phyloP scores from a whole-genome alignment of 2,113 vertebrate species.

The Seriola rivoliana region DNA sequence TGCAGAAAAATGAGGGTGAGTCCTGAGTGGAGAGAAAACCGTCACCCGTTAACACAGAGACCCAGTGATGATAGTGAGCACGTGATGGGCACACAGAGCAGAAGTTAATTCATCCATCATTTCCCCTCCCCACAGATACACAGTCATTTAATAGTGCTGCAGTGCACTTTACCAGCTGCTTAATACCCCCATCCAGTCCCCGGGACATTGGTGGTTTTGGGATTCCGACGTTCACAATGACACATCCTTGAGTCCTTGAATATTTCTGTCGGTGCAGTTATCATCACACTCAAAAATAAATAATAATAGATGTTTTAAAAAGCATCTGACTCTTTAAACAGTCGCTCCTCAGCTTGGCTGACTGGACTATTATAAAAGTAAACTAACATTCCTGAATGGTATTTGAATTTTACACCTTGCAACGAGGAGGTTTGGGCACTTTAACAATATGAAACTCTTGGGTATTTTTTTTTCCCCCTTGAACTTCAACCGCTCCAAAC shows the following conservation, averaged over 20 bases:
- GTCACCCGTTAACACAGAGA: conserved; percentile 58
- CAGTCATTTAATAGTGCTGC: background rate
- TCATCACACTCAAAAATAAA: background rate
- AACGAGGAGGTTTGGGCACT: background rate
- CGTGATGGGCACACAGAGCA: conserved; percentile 54
- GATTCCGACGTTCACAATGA: background rate
- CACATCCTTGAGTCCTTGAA: background rate
- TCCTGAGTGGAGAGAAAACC: conserved; percentile 51
- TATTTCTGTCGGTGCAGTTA: background rate
- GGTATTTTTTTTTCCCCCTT: background rate
- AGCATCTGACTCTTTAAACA: no score
- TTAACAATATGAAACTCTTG: background rate
- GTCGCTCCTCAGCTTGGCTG: no score
- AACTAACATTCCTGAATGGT: background rate
- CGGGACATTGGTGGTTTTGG: background rate
- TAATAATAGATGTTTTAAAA: no score
- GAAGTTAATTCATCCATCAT: conserved; percentile 4
- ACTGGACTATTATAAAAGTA: no score
- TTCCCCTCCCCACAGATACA: conserved; percentile 3
- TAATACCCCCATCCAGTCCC: conserved; percentile 10
- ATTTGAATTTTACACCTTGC: background rate
- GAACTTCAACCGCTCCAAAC: background rate
- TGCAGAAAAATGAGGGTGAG: conserved; percentile 69
- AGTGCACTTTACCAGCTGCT: conserved; percentile 10
- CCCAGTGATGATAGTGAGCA: conserved; percentile 45